Base-by-base conservation (phyloP, 1,140 invertebrate species). In the Sarcophaga peregrina region DNA sequence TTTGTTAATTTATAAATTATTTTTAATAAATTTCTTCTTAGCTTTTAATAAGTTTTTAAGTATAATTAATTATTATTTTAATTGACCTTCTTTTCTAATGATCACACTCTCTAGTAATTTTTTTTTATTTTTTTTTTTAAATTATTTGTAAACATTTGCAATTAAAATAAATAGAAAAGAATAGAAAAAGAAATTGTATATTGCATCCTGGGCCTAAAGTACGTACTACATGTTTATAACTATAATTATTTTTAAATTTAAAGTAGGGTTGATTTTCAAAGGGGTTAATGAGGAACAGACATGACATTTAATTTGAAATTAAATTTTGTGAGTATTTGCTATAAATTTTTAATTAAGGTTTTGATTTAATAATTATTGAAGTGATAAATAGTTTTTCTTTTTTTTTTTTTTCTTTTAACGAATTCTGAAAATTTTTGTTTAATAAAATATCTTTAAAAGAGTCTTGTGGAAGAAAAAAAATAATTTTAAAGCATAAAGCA, bases 1-100 rank as follows among this genome's bases (percentile, higher is more conserved):
- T 62, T 68, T 45, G 8, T 78, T 11, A 50, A 47, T 76, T 80
- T 50, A 48, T 83, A 83, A 87, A 83, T 76, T 84, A 37, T 37
- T 37, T 37, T 37, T 37, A 37, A 37, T 37, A 85, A 84, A 84
- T 84, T 85, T 85, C 85, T 86, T 85, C 86, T 87, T 86, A 83
- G 46, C 58, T 80, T 62, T 68, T 81, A 47, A 20, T 80, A 54
- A 47, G 25, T 83, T 68, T 20, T 58, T 84, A 47, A 68, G 75
- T 37, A 37, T 37, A 37, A 50, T 78, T 78, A 25, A 37, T 52
- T 78, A 48, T 52, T 78, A 52, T 50, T 8, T 78, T 89, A 89
- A 89, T 89, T 89, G 88, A 89, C 88, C 88, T 89, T 89, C 88
- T 87, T 89, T 89, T 85, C 88, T 89, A 81, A 62, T 81, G 89